phyloP scores from a whole-genome alignment of 2,888 invertebrate genomes.

The Aphelenchoides bicaudatus region DNA sequence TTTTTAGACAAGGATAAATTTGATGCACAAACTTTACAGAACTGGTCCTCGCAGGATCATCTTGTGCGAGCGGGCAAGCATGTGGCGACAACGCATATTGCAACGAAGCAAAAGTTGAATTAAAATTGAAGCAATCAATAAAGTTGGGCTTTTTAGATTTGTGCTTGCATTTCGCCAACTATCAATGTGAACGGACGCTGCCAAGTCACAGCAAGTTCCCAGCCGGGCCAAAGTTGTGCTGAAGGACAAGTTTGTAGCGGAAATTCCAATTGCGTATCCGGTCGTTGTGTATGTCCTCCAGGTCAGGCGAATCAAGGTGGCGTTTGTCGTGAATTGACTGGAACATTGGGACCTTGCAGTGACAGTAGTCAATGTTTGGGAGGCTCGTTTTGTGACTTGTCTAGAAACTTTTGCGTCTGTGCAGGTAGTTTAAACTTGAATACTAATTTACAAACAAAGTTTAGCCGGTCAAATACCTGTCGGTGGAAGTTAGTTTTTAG shows the following conservation, averaged over 20 bases:
- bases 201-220: constrained; percentile 31
- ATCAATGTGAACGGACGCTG: constrained; percentile 39
- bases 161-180: constrained; percentile 36
- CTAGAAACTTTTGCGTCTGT: constrained; percentile 40
- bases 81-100: constrained; percentile 49
- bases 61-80: constrained; percentile 46
- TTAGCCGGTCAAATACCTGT: constrained; percentile 42
- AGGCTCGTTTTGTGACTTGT: constrained; percentile 42
- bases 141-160: constrained; percentile 28
- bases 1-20: not conserved
- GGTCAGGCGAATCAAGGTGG: constrained; percentile 36
- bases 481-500: no score
- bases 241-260: constrained; percentile 46
- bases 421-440: constrained; percentile 32
- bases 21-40: not conserved
- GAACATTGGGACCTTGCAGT: constrained; percentile 41
- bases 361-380: constrained; percentile 38
- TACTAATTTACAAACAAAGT: not conserved
- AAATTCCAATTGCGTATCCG: constrained; percentile 41
- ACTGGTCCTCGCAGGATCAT: constrained; percentile 40
- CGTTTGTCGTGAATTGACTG: constrained; percentile 30
- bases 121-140: constrained; percentile 30
- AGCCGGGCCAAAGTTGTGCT: constrained; percentile 48
- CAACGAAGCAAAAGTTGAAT: constrained; percentile 30
- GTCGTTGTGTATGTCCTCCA: constrained; percentile 43